phyloP scores from a whole-genome alignment of 1,140 invertebrate genomes.

The Anadara kagoshimensis region DNA sequence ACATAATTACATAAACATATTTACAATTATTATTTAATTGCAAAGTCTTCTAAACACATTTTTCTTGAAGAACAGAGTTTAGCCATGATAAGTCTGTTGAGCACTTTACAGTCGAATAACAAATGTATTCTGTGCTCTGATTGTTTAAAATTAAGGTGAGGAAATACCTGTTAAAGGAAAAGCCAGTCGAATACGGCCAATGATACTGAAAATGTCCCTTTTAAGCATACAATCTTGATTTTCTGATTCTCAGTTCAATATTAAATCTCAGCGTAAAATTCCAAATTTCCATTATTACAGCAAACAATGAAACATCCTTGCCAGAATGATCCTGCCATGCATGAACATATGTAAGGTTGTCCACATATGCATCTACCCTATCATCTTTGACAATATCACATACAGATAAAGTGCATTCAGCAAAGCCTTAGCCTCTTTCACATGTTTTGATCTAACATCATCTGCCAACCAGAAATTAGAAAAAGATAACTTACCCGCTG shows the following conservation, averaged over 20 bases:
- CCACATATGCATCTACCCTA: conserved; percentile 36
- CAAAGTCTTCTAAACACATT: too few relatives aligned
- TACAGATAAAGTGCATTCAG: conserved; percentile 3
- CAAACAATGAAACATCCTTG: conserved; percentile 8
- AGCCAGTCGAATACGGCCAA: too few relatives aligned
- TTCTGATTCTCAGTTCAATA: conserved; percentile 19
- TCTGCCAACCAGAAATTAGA: conserved; percentile 18
- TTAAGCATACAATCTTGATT: too few relatives aligned
- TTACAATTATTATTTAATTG: too few relatives aligned
- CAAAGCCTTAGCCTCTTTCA: conserved; percentile 20
- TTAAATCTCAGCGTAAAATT: background rate
- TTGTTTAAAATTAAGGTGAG: too few relatives aligned
- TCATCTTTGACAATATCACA: background rate
- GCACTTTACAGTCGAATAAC: too few relatives aligned
- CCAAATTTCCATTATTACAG: conserved; percentile 15
- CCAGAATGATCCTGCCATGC: conserved; percentile 7
- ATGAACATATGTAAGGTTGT: conserved; percentile 1
- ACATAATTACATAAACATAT: too few relatives aligned
- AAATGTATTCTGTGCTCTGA: too few relatives aligned
- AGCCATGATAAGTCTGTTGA: too few relatives aligned
- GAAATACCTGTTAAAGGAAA: too few relatives aligned
- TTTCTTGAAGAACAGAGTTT: too few relatives aligned
- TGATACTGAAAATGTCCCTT: too few relatives aligned
- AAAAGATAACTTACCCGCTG: background rate
- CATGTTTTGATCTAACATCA: conserved; percentile 27